Base-by-base conservation (phyloP, 2,888 invertebrate genomes). In the Dicranocentrus wangi region DNA sequence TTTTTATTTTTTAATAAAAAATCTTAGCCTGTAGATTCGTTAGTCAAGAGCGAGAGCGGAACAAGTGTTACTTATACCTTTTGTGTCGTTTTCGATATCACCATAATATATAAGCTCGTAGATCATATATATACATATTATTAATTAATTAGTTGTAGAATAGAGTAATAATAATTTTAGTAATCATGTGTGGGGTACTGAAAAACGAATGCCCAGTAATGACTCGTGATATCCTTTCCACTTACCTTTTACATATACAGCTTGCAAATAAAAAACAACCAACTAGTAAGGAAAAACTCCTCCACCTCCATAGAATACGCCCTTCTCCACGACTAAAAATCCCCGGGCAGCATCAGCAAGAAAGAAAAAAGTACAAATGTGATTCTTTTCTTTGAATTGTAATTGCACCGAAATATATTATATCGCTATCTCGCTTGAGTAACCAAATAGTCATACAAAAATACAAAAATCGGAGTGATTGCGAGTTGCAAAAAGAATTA, bases 201-300 rank as follows among this genome's bases (percentile, higher is more conserved):
- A 32, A 25, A 28, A 78, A 78, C 78, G 63, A 78, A 78, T 78
- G 78, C 65, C 78, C 78, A 78, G 78, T 78, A 78, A 70, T 70
- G 51, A 63, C 70, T 43, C 51, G 78, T 78, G 78, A 78, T 78
- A 78, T 21, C 60, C 43, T 65, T 65, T 65, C 15, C 10, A 55
- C 55, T 55, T 55, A 47, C 47, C n/a, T 47, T 47, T 47, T 47
- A 15, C 32, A 32, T 7, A 3, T 32, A 32, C n/a, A n/a, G n/a
- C n/a, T n/a, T n/a, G n/a, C n/a, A n/a, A n/a, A n/a, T n/a, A n/a
- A n/a, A n/a, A n/a, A n/a, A n/a, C n/a, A n/a, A n/a, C n/a, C n/a
- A n/a, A n/a, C n/a, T n/a, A n/a, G n/a, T n/a, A n/a, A 13, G 13
- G 39, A 39, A 5, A 5, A 39, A 39, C 39, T 39, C 39, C 39